Evolutionary conservation across 2,113 vertebrate genomes (phyloP).

Genomic region (Paramisgurnus dabryanus): DNA sequence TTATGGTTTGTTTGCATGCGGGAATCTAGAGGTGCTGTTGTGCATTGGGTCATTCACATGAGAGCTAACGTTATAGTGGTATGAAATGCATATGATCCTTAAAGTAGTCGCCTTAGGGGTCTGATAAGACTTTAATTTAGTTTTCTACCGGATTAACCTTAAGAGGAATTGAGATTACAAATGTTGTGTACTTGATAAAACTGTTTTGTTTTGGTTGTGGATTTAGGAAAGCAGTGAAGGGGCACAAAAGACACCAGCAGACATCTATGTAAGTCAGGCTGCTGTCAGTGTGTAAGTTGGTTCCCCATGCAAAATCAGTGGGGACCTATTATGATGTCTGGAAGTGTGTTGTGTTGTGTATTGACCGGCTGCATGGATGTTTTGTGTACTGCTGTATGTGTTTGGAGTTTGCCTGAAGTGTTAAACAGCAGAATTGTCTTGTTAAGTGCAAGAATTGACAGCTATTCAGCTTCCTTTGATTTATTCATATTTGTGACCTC

Average conservation of each 20-base stretch:
- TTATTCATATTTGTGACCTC: background rate
- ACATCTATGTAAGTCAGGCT: conserved; percentile 7
- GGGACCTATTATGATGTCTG: background rate
- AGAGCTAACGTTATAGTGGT: background rate
- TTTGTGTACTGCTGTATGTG: conserved; percentile 1
- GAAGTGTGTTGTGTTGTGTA: conserved; percentile 11
- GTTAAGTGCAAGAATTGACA: background rate
- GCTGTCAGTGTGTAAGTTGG: conserved; percentile 14
- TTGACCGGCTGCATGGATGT: background rate
- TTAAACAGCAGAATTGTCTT: background rate
- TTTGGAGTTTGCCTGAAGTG: background rate
- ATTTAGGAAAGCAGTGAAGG: background rate
- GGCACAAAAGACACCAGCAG: background rate
- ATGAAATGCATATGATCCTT: background rate
- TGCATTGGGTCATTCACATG: background rate
- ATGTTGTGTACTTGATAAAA: background rate
- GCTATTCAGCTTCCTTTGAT: background rate
- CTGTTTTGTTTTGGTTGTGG: conserved; percentile 2
- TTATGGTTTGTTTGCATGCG: background rate
- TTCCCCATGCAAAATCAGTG: background rate
- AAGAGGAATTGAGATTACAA: conserved; percentile 6
- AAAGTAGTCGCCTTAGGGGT: conserved; percentile 2
- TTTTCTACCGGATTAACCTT: background rate
- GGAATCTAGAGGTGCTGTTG: background rate
- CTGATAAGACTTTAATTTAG: background rate